Evolutionary conservation across 2,797 vertebrate species (phyloP).

Genomic region (Nyctibius grandis): DNA sequence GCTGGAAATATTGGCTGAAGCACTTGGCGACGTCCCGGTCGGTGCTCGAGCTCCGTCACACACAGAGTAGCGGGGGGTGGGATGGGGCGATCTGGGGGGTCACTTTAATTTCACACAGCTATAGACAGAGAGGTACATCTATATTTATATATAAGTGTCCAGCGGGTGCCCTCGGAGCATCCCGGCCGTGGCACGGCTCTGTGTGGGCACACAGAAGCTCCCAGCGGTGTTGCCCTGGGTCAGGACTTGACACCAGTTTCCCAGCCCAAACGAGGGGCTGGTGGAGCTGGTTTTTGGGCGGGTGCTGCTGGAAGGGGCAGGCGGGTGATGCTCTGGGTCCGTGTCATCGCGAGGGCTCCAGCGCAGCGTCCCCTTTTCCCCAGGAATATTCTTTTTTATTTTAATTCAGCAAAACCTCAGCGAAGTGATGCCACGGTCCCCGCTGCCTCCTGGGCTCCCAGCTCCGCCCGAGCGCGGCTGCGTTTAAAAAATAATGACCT

Average conservation of each 20-base stretch:
- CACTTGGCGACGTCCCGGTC: accelerated
- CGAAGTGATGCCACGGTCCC: neutral
- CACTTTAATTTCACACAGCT: neutral
- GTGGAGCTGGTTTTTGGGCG: neutral
- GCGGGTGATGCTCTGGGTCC: neutral
- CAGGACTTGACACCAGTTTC: neutral
- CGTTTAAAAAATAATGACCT: neutral
- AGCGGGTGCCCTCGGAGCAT: accelerated
- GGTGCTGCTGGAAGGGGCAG: neutral
- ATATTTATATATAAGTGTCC: neutral
- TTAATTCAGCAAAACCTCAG: neutral
- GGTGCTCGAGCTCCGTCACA: neutral
- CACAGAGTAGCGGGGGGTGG: accelerated
- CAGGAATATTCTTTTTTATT: neutral
- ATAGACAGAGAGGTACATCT: neutral
- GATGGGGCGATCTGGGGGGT: neutral
- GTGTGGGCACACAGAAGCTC: neutral
- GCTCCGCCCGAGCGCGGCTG: neutral
- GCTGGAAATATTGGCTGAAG: neutral
- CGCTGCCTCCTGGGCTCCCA: neutral
- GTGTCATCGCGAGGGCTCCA: neutral
- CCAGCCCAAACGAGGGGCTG: accelerated
- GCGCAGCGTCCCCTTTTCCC: accelerated
- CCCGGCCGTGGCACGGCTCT: neutral
- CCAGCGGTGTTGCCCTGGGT: neutral